These are phyloP conservation scores for Trichogramma dendrolimi DNA, from an alignment of 2,888 invertebrate genomes.

Conservation along the genomic window DNA sequence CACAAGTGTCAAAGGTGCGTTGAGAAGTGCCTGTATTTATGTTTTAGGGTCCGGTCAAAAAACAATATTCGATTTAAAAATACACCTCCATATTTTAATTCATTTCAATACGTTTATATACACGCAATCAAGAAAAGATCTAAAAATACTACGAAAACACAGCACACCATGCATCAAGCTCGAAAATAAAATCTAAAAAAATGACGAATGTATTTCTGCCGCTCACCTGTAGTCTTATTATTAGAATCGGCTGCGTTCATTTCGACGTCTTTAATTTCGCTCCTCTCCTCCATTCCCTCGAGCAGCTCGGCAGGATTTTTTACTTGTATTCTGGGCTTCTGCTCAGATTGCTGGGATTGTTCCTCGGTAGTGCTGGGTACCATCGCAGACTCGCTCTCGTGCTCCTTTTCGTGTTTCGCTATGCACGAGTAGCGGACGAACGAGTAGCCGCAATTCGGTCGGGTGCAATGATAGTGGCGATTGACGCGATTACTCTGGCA, in stretches of 20 bases:
- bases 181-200: conserved; percentile 21
- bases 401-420: conserved; percentile 69
- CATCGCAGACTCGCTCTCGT: conserved; percentile 38
- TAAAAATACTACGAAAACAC: conserved; percentile 14
- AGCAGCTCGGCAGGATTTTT: conserved; percentile 49
- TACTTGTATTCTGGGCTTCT: conserved; percentile 48
- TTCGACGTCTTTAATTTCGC: conserved; percentile 36
- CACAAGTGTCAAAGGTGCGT: conserved; percentile 19
- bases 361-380: not conserved
- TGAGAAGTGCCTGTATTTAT: conserved; percentile 14
- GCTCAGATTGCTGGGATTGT: conserved; percentile 31
- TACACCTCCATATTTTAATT: not conserved
- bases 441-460: conserved; percentile 67
- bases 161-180: conserved; percentile 28
- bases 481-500: conserved; percentile 70
- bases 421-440: conserved; percentile 73
- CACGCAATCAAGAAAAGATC: too few relatives aligned
- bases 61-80: conserved; percentile 15
- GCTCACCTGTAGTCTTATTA: conserved; percentile 48
- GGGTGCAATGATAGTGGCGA: conserved; percentile 72
- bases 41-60: conserved; percentile 5
- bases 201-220: too few relatives aligned
- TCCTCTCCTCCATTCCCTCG: conserved; percentile 38
- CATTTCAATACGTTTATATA: too few relatives aligned
- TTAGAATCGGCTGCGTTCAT: conserved; percentile 40